These are phyloP conservation scores for Caenorhabditis remanei DNA, from an alignment of 1,140 invertebrate genomes.

Conservation along the genomic window DNA sequence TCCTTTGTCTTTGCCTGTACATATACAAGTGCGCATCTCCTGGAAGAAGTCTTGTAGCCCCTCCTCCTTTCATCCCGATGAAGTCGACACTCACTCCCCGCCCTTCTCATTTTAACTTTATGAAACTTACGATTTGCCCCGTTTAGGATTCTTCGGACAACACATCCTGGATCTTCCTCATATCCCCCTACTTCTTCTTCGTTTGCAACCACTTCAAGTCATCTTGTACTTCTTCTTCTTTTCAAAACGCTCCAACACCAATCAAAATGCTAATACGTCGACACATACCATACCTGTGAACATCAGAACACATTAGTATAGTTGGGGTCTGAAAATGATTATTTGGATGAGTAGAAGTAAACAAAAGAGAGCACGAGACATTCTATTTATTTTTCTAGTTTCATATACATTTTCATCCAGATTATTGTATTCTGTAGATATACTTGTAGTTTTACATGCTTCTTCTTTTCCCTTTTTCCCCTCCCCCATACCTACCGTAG, in stretches of 20 bases:
- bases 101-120: constrained; percentile 51
- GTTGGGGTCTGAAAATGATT: neutral
- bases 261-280: constrained; percentile 45
- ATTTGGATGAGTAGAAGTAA: too few relatives aligned
- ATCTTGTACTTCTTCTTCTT: constrained; percentile 38
- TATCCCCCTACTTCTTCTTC: neutral
- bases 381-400: too few relatives aligned
- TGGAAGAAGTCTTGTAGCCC: constrained; percentile 52
- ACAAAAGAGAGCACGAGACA: too few relatives aligned
- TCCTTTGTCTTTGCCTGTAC: constrained; percentile 53
- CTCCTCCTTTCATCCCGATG: constrained; percentile 45
- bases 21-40: constrained; percentile 56
- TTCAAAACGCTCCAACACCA: neutral
- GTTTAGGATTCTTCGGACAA: constrained; percentile 15
- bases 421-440: neutral
- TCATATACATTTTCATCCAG: neutral
- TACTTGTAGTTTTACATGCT: neutral
- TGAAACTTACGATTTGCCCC: constrained; percentile 48
- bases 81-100: neutral
- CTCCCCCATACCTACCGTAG: neutral
- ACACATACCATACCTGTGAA: neutral
- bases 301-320: neutral
- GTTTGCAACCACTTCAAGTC: constrained; percentile 24
- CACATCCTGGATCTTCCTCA: neutral
- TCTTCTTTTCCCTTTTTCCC: neutral